Base-by-base conservation (phyloP, 1,140 invertebrate species). In the Xylocopa sonorina region DNA sequence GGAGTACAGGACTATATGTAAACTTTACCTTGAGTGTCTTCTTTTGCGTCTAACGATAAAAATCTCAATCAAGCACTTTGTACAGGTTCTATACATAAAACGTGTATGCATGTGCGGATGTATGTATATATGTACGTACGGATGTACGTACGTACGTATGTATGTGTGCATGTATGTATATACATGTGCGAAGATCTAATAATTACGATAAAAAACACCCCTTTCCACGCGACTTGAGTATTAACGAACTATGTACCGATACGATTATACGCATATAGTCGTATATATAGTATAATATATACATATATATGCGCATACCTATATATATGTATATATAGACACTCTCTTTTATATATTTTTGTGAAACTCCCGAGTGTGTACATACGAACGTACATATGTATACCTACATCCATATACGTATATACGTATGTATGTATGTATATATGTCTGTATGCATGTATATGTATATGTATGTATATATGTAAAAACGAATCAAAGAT, bases 291-390 rank as follows among this genome's bases (percentile, higher is more conserved):
- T n/a, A n/a, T n/a, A n/a, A n/a, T n/a, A n/a, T n/a, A n/a, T n/a
- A n/a, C n/a, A n/a, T n/a, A n/a, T n/a, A n/a, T 64, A 85, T 89
- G 88, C 34, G 68, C 85, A 86, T 88, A 86, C 85, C 87, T 90
- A 86, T 83, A 82, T 81, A 83, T 86, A 84, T 89, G 86, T 89
- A 89, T 88, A 88, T 80, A 92, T 90, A 91, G 89, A 89, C 84
- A 90, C 87, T 89, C 85, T 92, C 91, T 92, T 92, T 92, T 92
- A 92, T 92, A 92, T 91, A 91, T 92, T 92, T 92, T 92, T 92
- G 90, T 92, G 90, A 92, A 91, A 91, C 89, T 92, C 88, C 90
- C 89, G 88, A 90, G 87, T 91, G 88, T 92, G 89, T 88, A 90
- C 90, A 92, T 90, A 90, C 85, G 85, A 77, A 89, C 83, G 80